phyloP scores from a whole-genome alignment of 2,113 vertebrate genomes.

The Sisor rabdophorus region DNA sequence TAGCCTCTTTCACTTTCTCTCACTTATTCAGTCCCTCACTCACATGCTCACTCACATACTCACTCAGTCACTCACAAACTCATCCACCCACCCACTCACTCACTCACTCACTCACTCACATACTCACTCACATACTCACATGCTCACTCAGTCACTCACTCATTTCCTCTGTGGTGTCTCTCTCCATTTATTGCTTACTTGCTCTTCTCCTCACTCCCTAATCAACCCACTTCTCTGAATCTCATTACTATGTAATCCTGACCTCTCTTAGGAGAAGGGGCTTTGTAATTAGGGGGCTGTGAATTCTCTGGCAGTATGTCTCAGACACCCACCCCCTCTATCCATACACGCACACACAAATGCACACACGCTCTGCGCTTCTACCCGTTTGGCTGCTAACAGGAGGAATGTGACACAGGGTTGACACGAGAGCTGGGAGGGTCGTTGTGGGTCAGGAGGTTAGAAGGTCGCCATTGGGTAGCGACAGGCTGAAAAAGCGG shows the following conservation, averaged over 20 bases:
- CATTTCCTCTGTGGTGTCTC: slow-evolving; percentile 19
- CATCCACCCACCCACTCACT: not conserved
- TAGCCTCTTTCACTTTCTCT: not conserved
- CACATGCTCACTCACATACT: not conserved
- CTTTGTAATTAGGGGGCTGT: slow-evolving; percentile 52
- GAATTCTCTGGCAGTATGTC: slow-evolving; percentile 46
- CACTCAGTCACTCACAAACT: not conserved
- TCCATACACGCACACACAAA: slow-evolving; percentile 50
- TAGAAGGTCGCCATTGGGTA: slow-evolving; percentile 39
- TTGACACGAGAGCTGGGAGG: slow-evolving; percentile 50
- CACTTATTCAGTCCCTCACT: not conserved
- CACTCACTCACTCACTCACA: slow-evolving; percentile 9
- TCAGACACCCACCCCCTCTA: slow-evolving; percentile 34
- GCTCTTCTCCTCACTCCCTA: slow-evolving; percentile 40
- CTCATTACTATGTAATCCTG: slow-evolving; percentile 53
- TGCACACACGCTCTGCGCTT: slow-evolving; percentile 37
- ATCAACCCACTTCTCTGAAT: slow-evolving; percentile 50
- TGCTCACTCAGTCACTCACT: not conserved
- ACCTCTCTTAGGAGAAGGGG: slow-evolving; percentile 49
- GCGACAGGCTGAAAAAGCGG: slow-evolving; percentile 37
- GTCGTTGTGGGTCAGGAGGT: slow-evolving; percentile 45
- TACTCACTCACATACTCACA: not conserved
- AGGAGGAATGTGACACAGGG: slow-evolving; percentile 57
- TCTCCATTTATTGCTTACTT: slow-evolving; percentile 31
- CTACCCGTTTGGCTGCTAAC: slow-evolving; percentile 36